Base-by-base conservation (phyloP, 2,113 vertebrate species). In the Garra rufa region DNA sequence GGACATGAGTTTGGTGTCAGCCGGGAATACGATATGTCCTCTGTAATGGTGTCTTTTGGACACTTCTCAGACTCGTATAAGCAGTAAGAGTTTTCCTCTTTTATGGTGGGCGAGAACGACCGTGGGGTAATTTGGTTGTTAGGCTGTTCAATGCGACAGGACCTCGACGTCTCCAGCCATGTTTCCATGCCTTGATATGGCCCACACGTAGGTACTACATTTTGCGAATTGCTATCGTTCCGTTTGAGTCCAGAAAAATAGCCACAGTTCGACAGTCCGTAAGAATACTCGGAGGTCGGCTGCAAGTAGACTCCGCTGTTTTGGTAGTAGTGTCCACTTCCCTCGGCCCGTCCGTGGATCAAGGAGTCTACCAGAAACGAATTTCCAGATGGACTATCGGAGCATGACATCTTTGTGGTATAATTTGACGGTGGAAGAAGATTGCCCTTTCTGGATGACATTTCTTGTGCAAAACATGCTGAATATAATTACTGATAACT, bases 381-480 rank as follows among this genome's bases (percentile, higher is more conserved):
- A 92, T 97, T 99, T 92, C 96, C 97, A 93, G 96, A 95, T 86
- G 97, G 96, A 93, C 96, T 97, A 95, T 98, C 97, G 90, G 97
- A 97, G 95, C 97, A 99, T 97, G 98, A 98, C 98, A 99, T 99
- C 95, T 96, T 96, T 92, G 96, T 94, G 95, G 96, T 95, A 94
- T 97, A 97, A 98, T 98, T 97, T 96, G 97, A 95, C 96, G 97
- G 95, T 95, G 96, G 96, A 95, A 98, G 97, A 94, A 96, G 97
- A 97, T 97, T 97, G 95, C 97, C 96, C 96, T 97, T 97, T 96
- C 97, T 98, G 97, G 97, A 97, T 98, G 97, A 99, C 97, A 99
- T 99, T 99, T 99, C 98, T 99, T 97, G 97, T 96, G 96, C 96
- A 98, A 98, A 98, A 98, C 97, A 99, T 97, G 96, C 96, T 97